Evolutionary conservation across 2,797 vertebrate genomes (phyloP).

Genomic region (Thamnophis elegans): DNA sequence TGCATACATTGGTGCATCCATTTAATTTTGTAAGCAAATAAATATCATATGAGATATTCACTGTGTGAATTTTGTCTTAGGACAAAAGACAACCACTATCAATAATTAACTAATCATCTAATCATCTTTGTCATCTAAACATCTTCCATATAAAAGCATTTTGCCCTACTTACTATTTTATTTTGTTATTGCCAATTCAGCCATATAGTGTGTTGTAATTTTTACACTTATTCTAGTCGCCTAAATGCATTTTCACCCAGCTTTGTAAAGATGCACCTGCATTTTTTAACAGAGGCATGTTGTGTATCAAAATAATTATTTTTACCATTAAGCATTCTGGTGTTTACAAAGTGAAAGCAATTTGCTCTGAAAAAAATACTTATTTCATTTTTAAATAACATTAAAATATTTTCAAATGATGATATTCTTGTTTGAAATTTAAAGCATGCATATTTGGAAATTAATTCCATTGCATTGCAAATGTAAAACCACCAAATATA

Average conservation of each 20-base stretch:
- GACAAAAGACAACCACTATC: background rate
- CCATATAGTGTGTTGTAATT: background rate
- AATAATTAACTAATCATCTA: background rate
- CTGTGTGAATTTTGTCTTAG: background rate
- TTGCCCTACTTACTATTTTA: background rate
- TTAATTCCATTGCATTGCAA: background rate
- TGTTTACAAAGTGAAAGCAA: background rate
- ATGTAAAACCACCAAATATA: background rate
- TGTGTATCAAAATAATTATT: background rate
- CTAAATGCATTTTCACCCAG: background rate
- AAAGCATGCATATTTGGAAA: background rate
- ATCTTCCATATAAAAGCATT: background rate
- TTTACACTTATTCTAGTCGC: background rate
- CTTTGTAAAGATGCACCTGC: background rate
- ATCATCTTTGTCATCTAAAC: background rate
- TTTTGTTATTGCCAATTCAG: background rate
- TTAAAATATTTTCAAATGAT: background rate
- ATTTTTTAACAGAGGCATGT: background rate
- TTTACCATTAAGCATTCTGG: conserved; percentile 14
- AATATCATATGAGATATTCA: background rate
- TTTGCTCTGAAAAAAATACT: conserved; percentile 1
- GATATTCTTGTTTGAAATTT: background rate
- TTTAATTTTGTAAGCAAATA: background rate
- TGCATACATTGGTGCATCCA: background rate
- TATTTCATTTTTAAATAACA: background rate